Conservation (phyloP, 2,888 invertebrate genomes). For the Aphodius granarius region DNA sequence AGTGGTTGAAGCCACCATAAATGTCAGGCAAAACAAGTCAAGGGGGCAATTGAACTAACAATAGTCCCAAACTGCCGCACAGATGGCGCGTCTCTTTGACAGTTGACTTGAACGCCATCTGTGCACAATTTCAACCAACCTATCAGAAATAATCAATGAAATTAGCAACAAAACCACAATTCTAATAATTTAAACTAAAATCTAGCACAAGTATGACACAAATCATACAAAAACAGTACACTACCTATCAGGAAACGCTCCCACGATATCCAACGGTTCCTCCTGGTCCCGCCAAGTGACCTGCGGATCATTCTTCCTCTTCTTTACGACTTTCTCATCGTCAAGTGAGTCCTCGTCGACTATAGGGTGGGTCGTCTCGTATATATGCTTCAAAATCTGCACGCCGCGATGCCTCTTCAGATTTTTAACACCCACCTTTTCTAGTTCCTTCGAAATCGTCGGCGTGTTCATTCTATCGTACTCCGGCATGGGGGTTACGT, state of each 20-base stretch:
- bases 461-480: slow-evolving; percentile 62
- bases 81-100: no score
- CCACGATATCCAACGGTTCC: slow-evolving; percentile 37
- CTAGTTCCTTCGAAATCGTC: slow-evolving; percentile 59
- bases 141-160: no score
- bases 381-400: slow-evolving; percentile 66
- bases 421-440: slow-evolving; percentile 68
- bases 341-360: slow-evolving; percentile 32
- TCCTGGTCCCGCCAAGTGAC: not conserved
- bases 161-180: no score
- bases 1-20: no score
- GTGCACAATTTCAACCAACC: no score
- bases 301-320: slow-evolving; percentile 26
- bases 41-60: no score
- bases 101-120: no score
- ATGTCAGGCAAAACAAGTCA: not conserved
- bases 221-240: not conserved
- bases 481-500: slow-evolving; percentile 62
- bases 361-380: slow-evolving; percentile 69
- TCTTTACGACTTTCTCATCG: slow-evolving; percentile 32
- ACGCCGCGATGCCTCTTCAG: slow-evolving; percentile 63
- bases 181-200: no score
- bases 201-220: no score
- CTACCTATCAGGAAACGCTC: slow-evolving; percentile 39
- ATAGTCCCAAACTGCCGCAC: no score